Evolutionary conservation across 2,797 vertebrate species (phyloP), one percentile per base, ranked within the genome.

Genomic region (Lithobates pipiens): DNA sequence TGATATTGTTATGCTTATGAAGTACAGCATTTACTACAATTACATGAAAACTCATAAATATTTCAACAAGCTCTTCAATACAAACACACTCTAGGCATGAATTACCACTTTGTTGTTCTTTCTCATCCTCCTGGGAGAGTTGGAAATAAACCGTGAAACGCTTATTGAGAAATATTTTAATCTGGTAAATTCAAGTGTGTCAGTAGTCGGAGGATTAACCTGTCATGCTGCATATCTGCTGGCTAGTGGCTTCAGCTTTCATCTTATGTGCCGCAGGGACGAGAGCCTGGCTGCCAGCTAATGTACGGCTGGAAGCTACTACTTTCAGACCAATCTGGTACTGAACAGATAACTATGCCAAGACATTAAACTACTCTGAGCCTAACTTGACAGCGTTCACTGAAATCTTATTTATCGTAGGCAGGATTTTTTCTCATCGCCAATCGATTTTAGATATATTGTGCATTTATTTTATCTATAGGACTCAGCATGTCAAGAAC

Each of bases 141-240:
- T 84, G n/a, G 46, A 61, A 77, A 84, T 69, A 71, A 77, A 71
- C 39, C 46, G 63, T 67, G 76, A 76, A 68, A 83, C 67, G 76
- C 76, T 77, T 77, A 78, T 77, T 77, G 76, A 77, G 36, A 77
- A 57, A 72, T 70, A 75, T 77, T 61, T 84, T 69, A 84, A 71
- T 84, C 68, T 77, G 50, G 79, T 84, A 77, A 77, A 63, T 46
- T 42, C 18, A 42, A 63, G 65, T 69, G 27, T 61, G 46, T 71
- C 75, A 61, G 76, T 61, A 77, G 76, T 84, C 46, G 29, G 76
- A 75, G 82, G 82, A 84, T 84, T 84, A 84, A 84, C 82, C 82
- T 78, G 75, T 77, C 82, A 78, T 61, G 82, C 76, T 72, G 82
- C 67, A 84, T 70, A 77, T 84, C 71, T 84, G 68, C 67, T 77